Evolutionary conservation across 2,797 vertebrate species (phyloP).

Genomic region (Mycteria americana): DNA sequence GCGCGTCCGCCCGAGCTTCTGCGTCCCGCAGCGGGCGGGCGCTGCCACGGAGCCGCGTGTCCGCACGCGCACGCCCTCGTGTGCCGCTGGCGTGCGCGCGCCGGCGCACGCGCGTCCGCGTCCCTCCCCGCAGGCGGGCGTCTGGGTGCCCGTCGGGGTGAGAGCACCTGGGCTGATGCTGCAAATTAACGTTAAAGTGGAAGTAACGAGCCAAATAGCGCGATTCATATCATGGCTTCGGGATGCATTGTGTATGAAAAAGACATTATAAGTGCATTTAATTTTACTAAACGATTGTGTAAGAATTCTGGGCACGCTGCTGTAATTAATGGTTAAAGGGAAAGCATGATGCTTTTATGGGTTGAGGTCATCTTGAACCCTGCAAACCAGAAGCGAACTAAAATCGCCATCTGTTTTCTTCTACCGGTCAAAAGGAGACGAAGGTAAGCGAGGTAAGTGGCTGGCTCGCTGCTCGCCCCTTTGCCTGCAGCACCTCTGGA

Average conservation of each 20-base stretch:
- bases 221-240: fast-evolving
- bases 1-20: background rate
- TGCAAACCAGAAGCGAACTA: background rate
- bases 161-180: fast-evolving
- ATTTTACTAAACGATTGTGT: background rate
- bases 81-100: fast-evolving
- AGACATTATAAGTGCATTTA: background rate
- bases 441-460: conserved; percentile 42
- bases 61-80: background rate
- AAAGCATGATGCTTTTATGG: background rate
- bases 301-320: background rate
- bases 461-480: background rate
- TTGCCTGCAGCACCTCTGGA: background rate
- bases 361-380: background rate
- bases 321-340: background rate
- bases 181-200: fast-evolving
- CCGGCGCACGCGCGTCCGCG: fast-evolving
- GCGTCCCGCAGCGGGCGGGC: background rate
- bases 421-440: background rate
- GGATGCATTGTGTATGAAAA: background rate
- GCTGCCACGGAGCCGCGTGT: background rate
- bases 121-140: fast-evolving
- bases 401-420: background rate
- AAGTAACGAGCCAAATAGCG: background rate
- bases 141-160: fast-evolving